Evolutionary conservation across 2,888 invertebrate species (phyloP), one percentile per base, ranked within the genome.

Genomic region (Drosophila lutescens): DNA sequence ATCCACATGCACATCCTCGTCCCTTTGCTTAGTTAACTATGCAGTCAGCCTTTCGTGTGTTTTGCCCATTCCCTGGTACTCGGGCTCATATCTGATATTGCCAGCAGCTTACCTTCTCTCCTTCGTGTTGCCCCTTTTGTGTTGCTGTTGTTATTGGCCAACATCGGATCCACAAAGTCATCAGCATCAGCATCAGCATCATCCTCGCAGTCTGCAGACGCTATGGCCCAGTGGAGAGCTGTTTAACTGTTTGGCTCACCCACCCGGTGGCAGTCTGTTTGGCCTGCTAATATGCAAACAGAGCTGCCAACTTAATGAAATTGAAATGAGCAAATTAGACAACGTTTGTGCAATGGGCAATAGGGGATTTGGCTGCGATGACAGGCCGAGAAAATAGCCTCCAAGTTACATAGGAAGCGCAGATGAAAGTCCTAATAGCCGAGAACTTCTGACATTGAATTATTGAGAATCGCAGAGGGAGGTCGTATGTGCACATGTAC

Each of bases 291-390:
- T 82, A 86, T 74, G 88, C 88, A 80, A 88, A 83, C 83, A 88
- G 86, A 56, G 78, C 72, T 80, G 86, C 86, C 83, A 83, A 87
- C 88, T 82, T 87, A 83, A 83, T 83, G 82, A 83, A 83, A 83
- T 83, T 83, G 88, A 87, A 83, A 83, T 86, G 82, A 85, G 88
- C 86, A 83, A 85, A 83, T 82, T 82, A 82, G 87, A 62, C 70
- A 51, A 71, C 63, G 55, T 62, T 72, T 73, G 73, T 62, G 32
- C 63, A 70, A 70, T 74, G 75, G 50, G n/a, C 57, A 43, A 41
- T 30, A 36, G 46, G 71, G 56, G 60, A 61, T n/a, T 55, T 41
- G 9, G 38, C 23, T 32, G 51, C 46, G 30, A 44, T 12, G 63
- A 49, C 26, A n/a, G 38, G 63, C n/a, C 43, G 4, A 10, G 26